Conservation (phyloP, 1,140 invertebrate species). For the Heliconius himera region DNA sequence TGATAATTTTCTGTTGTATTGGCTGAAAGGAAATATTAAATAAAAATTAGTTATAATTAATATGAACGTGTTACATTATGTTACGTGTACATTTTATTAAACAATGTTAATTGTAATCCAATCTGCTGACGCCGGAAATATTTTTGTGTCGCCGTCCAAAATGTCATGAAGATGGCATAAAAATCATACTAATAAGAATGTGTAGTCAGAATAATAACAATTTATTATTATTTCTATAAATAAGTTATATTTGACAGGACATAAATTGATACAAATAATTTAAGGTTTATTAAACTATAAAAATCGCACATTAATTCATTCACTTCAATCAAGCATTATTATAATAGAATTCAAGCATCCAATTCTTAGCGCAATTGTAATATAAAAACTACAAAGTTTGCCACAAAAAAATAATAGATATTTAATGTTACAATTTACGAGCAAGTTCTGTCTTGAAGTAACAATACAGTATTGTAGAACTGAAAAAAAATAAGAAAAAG, state of each 20-base stretch:
- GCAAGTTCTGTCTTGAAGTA: no score
- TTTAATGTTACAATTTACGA: no score
- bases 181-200: neutral
- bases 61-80: constrained; percentile 4
- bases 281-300: no score
- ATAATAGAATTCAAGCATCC: neutral
- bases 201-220: no score
- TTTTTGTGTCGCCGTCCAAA: constrained; percentile 16
- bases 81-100: constrained; percentile 20
- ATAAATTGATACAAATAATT: no score
- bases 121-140: constrained; percentile 17
- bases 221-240: no score
- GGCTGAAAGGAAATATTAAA: neutral
- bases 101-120: constrained; percentile 16
- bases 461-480: neutral
- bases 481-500: neutral
- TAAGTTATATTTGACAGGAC: no score
- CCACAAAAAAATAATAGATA: neutral
- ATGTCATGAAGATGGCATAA: neutral
- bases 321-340: neutral
- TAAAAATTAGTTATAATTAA: neutral
- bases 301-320: neutral
- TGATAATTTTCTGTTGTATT: neutral
- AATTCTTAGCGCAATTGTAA: neutral
- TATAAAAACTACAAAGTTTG: neutral